Evolutionary conservation across 2,797 vertebrate genomes (phyloP), one percentile per base, ranked within the genome.

Genomic region (Melanotaenia maccullochi): DNA sequence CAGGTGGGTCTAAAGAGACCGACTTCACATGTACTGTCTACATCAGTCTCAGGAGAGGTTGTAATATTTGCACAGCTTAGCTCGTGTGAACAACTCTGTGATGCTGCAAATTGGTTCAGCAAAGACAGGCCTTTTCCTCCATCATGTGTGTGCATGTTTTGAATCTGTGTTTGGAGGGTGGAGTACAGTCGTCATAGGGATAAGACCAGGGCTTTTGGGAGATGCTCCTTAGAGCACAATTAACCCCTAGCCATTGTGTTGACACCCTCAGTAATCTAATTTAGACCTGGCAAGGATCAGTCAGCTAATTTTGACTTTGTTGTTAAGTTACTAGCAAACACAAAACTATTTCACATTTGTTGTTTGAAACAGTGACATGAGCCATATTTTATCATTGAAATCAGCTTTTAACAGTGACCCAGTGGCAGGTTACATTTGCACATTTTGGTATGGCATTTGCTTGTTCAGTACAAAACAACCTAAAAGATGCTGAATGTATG

Each of bases 201-300:
- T 71, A 58, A 78, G 52, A 28, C 44, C n/a, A 2, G 62, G 54
- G 76, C 75, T 81, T 52, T 75, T 14, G 77, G 81, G 77, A 77
- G 81, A 76, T 58, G 71, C 55, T 79, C 82, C 78, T 73, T 52
- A 59, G 80, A 75, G 84, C 55, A 65, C 75, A 30, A 47, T 75
- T 68, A 76, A 63, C 79, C 79, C 76, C 64, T 47, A 68, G 61
- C 78, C 79, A 66, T 1, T 42, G 40, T 60, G 67, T 35, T 80
- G 79, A 79, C 82, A 75, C 59, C 70, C 71, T 75, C 77, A 73
- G 83, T 13, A 52, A 65, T 16, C 57, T 71, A 49, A 42, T 28
- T 76, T 62, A 25, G 68, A 61, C 9, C 35, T 1, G 32, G 60
- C 64, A 42, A 1, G 20, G 63, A 78, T 79, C 61, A 60, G 36